phyloP scores from a whole-genome alignment of 2,888 invertebrate species.

The Lampropteryx suffumata region DNA sequence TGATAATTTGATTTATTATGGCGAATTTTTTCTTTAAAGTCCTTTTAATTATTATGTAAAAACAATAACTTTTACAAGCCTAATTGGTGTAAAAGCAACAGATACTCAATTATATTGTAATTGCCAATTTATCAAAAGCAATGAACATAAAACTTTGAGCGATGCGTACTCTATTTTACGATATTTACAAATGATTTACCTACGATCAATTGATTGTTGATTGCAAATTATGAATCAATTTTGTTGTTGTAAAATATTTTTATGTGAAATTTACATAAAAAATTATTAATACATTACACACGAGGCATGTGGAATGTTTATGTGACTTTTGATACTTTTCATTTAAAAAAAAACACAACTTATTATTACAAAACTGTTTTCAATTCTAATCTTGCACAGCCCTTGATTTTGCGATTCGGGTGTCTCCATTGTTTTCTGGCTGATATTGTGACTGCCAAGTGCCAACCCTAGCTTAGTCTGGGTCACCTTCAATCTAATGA shows the following conservation, averaged over 20 bases:
- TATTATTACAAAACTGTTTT: too few relatives aligned
- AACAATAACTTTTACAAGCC: too few relatives aligned
- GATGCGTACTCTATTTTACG: conserved; percentile 9
- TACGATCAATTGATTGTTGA: conserved; percentile 5
- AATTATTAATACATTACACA: too few relatives aligned
- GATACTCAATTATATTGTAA: neutral
- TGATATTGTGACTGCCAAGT: conserved; percentile 1
- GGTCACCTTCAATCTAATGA: neutral
- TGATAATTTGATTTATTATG: too few relatives aligned
- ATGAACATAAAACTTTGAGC: neutral
- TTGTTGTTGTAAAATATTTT: neutral
- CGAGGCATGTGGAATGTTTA: too few relatives aligned
- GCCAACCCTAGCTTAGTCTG: conserved; percentile 6
- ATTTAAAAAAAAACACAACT: too few relatives aligned
- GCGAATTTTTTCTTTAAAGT: too few relatives aligned
- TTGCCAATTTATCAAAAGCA: neutral
- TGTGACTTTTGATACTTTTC: too few relatives aligned
- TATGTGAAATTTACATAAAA: neutral
- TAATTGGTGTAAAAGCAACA: too few relatives aligned
- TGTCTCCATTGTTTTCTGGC: conserved; percentile 8
- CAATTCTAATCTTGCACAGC: neutral
- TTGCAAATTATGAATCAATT: conserved; percentile 12
- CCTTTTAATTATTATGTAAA: too few relatives aligned
- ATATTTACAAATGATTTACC: conserved; percentile 4
- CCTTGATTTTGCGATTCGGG: conserved; percentile 5